phyloP scores from a whole-genome alignment of 2,797 vertebrate genomes.

The Sciurus vulgaris region DNA sequence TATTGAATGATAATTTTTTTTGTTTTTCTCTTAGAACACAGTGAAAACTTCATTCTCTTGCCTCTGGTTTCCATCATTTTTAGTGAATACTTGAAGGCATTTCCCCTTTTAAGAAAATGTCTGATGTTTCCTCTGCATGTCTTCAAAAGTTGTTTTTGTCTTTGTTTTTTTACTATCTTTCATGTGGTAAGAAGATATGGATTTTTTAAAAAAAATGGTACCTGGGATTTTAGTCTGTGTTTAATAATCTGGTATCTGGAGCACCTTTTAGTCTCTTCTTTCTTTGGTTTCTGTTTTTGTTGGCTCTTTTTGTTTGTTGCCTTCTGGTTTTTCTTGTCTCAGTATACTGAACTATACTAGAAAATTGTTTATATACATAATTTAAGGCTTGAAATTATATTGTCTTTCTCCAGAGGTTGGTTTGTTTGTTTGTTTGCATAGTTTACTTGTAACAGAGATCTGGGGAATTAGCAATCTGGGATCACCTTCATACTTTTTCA shows the following conservation, averaged over 20 bases:
- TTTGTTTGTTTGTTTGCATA: background rate
- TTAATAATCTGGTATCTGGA: slow-evolving; percentile 29
- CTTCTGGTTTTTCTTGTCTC: slow-evolving; percentile 22
- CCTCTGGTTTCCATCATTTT: background rate
- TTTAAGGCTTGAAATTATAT: background rate
- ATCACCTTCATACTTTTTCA: slow-evolving; percentile 23
- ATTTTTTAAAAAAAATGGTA: background rate
- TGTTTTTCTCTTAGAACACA: background rate
- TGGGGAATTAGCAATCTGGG: background rate
- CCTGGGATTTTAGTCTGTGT: background rate
- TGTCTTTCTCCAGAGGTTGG: background rate
- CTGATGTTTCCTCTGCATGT: background rate
- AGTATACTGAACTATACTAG: slow-evolving; percentile 26
- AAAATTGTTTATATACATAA: slow-evolving; percentile 32
- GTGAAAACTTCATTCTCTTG: background rate
- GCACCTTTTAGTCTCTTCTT: background rate
- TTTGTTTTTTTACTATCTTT: background rate
- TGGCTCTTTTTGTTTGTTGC: background rate
- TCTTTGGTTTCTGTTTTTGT: background rate
- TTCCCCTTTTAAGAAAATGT: background rate
- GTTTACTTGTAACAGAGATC: slow-evolving; percentile 16
- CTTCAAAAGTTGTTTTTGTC: slow-evolving; percentile 38
- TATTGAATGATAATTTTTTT: slow-evolving; percentile 33
- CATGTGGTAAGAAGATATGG: background rate
- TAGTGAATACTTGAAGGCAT: background rate